These are phyloP conservation scores for Labia minor DNA, from an alignment of 2,888 invertebrate species.

Conservation along the genomic window DNA sequence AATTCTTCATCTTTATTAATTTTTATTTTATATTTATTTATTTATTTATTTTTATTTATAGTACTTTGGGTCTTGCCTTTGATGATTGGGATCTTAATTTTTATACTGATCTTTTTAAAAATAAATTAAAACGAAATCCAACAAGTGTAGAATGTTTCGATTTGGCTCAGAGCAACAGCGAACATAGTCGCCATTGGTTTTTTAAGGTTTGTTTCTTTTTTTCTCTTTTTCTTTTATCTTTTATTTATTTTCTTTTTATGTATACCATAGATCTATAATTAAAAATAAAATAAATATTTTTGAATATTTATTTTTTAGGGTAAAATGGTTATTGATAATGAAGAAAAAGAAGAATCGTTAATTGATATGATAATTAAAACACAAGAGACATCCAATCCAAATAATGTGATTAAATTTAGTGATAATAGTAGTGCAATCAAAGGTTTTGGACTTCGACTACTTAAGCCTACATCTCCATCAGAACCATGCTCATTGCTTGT, in stretches of 20 bases:
- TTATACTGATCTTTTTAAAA: slow-evolving; percentile 75
- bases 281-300: not conserved
- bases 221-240: not conserved
- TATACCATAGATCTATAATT: not conserved
- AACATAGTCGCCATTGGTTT: slow-evolving; percentile 98
- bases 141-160: slow-evolving; percentile 97
- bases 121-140: slow-evolving; percentile 77
- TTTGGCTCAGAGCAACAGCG: slow-evolving; percentile 95
- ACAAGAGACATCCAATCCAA: slow-evolving; percentile 70
- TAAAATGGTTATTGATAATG: slow-evolving; percentile 70
- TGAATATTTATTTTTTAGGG: slow-evolving; percentile 43
- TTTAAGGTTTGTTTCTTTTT: slow-evolving; percentile 51
- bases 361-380: slow-evolving; percentile 90
- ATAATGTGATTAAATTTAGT: slow-evolving; percentile 93
- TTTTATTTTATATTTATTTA: slow-evolving; percentile 20
- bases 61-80: slow-evolving; percentile 65
- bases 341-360: slow-evolving; percentile 65
- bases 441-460: slow-evolving; percentile 60
- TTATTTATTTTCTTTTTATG: slow-evolving; percentile 9
- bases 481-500: slow-evolving; percentile 47
- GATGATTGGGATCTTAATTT: slow-evolving; percentile 86
- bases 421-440: slow-evolving; percentile 94
- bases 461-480: slow-evolving; percentile 58
- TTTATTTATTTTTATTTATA: slow-evolving; percentile 9
- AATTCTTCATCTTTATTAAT: slow-evolving; percentile 46